Evolutionary conservation across 1,140 invertebrate genomes (phyloP).

Genomic region (Platyura marginata): DNA sequence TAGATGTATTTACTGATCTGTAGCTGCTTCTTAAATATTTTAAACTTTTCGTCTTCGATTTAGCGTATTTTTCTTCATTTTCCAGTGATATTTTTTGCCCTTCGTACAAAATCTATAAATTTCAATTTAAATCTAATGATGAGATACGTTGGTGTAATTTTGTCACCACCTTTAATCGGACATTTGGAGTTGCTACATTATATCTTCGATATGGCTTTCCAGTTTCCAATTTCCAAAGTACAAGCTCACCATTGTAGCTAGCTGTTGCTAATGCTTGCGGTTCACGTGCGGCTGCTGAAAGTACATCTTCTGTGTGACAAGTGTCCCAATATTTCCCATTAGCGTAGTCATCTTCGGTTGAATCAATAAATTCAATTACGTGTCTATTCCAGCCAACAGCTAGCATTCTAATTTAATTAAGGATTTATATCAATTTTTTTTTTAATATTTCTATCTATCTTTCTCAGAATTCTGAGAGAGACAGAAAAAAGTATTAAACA

Average conservation of each 20-base stretch:
- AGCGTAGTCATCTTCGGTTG: conserved; percentile 25
- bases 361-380: conserved; percentile 48
- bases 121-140: no score
- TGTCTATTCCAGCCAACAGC: conserved; percentile 49
- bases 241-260: conserved; percentile 52
- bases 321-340: conserved; percentile 39
- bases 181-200: conserved; percentile 29
- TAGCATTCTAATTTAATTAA: conserved; percentile 32
- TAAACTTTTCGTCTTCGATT: no score
- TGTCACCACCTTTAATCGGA: no score
- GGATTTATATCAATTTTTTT: no score
- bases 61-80: no score
- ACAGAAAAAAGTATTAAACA: not conserved
- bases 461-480: not conserved
- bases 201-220: conserved; percentile 40
- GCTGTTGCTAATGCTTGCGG: conserved; percentile 47
- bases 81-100: no score
- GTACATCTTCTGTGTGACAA: conserved; percentile 52
- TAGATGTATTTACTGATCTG: no score
- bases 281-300: conserved; percentile 36
- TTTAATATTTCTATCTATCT: not conserved
- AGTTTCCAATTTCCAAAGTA: conserved; percentile 58
- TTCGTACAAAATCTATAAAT: no score
- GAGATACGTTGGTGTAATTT: no score
- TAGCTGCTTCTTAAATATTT: no score